Evolutionary conservation across 2,797 vertebrate species (phyloP), one percentile per base, ranked within the genome.

Genomic region (Pseudochromis fuscus): DNA sequence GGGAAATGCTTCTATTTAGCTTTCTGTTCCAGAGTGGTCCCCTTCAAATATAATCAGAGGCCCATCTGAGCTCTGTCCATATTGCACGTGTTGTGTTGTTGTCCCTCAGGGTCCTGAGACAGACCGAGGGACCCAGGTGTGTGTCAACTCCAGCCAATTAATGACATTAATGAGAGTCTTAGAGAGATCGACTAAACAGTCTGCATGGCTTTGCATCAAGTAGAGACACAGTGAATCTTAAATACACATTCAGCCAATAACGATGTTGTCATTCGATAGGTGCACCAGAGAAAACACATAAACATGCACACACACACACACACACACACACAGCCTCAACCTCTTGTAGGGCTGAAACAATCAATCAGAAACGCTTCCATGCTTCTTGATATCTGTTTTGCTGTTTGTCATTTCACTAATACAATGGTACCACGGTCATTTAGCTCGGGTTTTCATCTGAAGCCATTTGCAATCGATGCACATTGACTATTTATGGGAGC

Each of bases 401-500:
- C 68, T 82, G 82, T 88, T 90, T 90, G 87, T 89, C 83, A 87
- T 89, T 89, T 81, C 72, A 62, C 85, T 88, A 87, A 91, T 85
- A 86, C 85, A 88, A 82, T 64, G 68, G 65, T 55, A 53, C 72
- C 78, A 42, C 4, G 57, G 78, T 85, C 87, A 85, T 90, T 89
- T 82, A 87, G 84, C 72, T 11, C 1, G 37, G 61, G 76, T 83
- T 88, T 81, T 83, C 86, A 77, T 86, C 79, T 74, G 75, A 65
- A 85, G 84, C 82, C 85, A 83, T 90, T 89, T 88, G 61, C 78
- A 86, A 75, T 89, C 87, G 31, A 89, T 85, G 80, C 69, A 61
- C 88, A 86, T 89, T 87, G 87, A 91, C 84, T 91, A 89, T 93
- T 89, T 89, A 91, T 87, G 87, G 80, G 85, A 81, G 70, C 79